phyloP scores from a whole-genome alignment of 2,797 vertebrate genomes.

The Synanceia verrucosa region DNA sequence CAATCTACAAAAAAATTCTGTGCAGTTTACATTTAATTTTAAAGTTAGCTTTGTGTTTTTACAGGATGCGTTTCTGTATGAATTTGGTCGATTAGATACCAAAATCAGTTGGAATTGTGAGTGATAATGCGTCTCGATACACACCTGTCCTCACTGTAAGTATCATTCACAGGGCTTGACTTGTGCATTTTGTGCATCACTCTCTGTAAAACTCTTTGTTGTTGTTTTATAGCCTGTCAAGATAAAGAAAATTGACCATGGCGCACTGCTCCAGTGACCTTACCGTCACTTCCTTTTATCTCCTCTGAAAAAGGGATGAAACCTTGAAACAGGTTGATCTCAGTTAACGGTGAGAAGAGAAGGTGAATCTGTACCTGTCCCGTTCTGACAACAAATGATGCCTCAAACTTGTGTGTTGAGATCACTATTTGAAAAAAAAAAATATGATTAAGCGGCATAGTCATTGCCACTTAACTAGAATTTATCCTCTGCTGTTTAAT shows the following conservation, averaged over 20 bases:
- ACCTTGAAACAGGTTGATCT: conserved; percentile 42
- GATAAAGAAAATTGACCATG: conserved; percentile 45
- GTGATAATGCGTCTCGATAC: conserved; percentile 6
- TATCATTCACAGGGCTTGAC: conserved; percentile 30
- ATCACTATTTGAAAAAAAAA: conserved; percentile 54
- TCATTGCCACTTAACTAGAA: conserved; percentile 62
- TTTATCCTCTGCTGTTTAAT: conserved; percentile 64
- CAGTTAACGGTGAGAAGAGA: not conserved
- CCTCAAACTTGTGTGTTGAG: not conserved
- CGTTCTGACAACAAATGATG: conserved; percentile 35
- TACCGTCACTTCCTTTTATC: conserved; percentile 34
- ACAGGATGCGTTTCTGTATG: not conserved
- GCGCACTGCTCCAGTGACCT: conserved; percentile 38
- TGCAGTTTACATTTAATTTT: not conserved
- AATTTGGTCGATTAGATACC: not conserved
- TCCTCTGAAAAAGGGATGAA: conserved; percentile 19
- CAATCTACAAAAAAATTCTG: not conserved
- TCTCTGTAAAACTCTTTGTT: conserved; percentile 51
- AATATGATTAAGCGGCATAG: conserved; percentile 47
- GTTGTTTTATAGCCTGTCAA: conserved; percentile 47
- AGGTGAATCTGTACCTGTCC: conserved; percentile 18
- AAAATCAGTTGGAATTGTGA: not conserved
- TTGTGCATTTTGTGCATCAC: conserved; percentile 39
- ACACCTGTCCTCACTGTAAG: not conserved
- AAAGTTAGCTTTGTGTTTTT: not conserved